Evolutionary conservation across 1,140 invertebrate species (phyloP).

Genomic region (Drosophila pandora): DNA sequence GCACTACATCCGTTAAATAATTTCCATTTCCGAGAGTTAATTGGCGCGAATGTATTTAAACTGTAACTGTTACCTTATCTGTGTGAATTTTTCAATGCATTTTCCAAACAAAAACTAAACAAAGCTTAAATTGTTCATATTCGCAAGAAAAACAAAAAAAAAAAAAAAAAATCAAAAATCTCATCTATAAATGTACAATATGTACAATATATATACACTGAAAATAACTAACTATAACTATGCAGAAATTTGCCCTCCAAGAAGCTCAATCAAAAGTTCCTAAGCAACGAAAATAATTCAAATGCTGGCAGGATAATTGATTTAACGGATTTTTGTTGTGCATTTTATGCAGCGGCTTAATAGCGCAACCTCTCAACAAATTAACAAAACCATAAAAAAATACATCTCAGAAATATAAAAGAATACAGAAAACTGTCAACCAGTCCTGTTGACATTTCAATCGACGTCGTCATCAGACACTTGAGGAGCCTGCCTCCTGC

Average conservation of each 20-base stretch:
- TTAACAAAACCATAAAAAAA: slow-evolving; percentile 12
- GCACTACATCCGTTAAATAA: slow-evolving; percentile 87
- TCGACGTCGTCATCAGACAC: slow-evolving; percentile 46
- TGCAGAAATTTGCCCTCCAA: slow-evolving; percentile 44
- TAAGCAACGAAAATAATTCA: slow-evolving; percentile 40
- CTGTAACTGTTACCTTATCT: slow-evolving; percentile 10
- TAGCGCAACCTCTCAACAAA: slow-evolving; percentile 14
- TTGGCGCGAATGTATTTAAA: slow-evolving; percentile 17
- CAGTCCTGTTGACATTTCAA: slow-evolving; percentile 72
- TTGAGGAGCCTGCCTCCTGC: slow-evolving; percentile 32
- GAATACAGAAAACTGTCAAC: slow-evolving; percentile 53
- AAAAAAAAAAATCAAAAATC: slow-evolving; percentile 11
- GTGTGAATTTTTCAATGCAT: slow-evolving; percentile 44
- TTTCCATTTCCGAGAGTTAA: slow-evolving; percentile 9
- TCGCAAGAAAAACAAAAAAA: background rate
- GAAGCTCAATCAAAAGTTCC: slow-evolving; percentile 74
- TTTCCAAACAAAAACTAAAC: slow-evolving; percentile 17
- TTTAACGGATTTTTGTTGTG: slow-evolving; percentile 41
- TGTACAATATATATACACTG: slow-evolving; percentile 24
- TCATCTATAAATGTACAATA: slow-evolving; percentile 19
- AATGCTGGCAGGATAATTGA: slow-evolving; percentile 1
- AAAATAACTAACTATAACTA: slow-evolving; percentile 10
- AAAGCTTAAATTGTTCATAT: background rate
- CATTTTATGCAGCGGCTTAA: slow-evolving; percentile 31
- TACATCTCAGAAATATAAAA: slow-evolving; percentile 4